Base-by-base conservation (phyloP, 1,140 invertebrate genomes). In the Dendrolimus kikuchii region DNA sequence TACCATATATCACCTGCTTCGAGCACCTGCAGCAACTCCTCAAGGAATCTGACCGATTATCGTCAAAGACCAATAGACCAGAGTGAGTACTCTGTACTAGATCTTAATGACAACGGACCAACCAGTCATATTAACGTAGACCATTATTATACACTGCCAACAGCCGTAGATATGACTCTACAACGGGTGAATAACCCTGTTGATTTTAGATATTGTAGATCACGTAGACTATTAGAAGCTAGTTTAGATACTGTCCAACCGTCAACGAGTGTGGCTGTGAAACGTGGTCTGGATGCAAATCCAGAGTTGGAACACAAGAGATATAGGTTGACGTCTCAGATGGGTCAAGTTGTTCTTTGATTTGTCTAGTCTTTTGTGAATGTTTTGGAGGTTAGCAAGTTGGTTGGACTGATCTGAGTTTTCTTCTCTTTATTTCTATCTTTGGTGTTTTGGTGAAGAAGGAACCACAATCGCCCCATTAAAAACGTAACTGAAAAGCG, bases 311-410 rank as follows among this genome's bases (percentile, higher is more conserved):
- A 85, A 50, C 72, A 68, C 47, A 86, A 86, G 51, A 70, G 80
- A 46, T 86, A 81, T 56, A 54, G 81, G 6, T 59, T 80, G 5
- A 54, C 70, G 7, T 50, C 72, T 4, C 76, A 81, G 46, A 71
- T 82, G 69, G 81, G 79, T 2, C 79, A 82, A 55, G 76, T 77
- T 7, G 76, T 85, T 58, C 79, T 81, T 62, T 85, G 81, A 84
- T 60, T 46, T 58, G 49, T 67, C 62, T 74, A 62, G 60, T 73
- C 64, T 23, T 23, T 23, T 23, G 23, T 23, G 23, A 23, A 23
- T 23, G 23, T 23, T 23, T 23, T 23, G 23, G 23, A 23, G 23
- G 23, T 23, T 23, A 23, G 23, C 23, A 23, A 23, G 23, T 23
- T 23, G 23, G 23, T 23, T 23, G 23, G 23, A 23, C 23, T 23